Evolutionary conservation across 2,888 invertebrate genomes (phyloP).

Genomic region (Eustalomyia histrio): DNA sequence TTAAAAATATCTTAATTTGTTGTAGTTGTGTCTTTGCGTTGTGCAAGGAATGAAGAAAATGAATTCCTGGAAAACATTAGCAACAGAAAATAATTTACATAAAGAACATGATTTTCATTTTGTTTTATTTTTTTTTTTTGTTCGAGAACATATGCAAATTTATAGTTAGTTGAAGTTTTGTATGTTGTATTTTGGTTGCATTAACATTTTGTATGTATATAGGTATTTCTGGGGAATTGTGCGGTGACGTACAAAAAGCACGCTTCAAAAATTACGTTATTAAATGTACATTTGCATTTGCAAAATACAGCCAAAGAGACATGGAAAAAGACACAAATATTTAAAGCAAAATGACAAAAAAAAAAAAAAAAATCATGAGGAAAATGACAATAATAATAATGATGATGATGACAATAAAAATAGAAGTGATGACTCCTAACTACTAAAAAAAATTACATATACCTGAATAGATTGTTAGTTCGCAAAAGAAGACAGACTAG

Average conservation of each 20-base stretch:
- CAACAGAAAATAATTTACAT: constrained; percentile 64
- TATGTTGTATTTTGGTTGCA: constrained; percentile 19
- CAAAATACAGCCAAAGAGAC: no score
- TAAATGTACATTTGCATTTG: constrained; percentile 69
- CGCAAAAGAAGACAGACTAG: no score
- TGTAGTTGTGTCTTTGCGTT: not conserved
- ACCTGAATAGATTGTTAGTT: no score
- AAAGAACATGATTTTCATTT: constrained; percentile 29
- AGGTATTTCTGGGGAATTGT: not conserved
- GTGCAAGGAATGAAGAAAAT: constrained; percentile 49
- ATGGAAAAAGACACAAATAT: no score
- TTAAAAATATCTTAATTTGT: not conserved
- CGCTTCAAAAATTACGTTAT: constrained; percentile 75
- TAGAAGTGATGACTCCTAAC: no score
- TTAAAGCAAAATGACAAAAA: no score
- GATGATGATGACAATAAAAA: no score
- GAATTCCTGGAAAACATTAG: constrained; percentile 72
- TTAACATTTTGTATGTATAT: constrained; percentile 12
- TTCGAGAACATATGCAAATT: constrained; percentile 43
- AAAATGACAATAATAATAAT: no score
- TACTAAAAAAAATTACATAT: no score
- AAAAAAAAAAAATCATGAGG: no score
- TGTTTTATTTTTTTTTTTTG: not conserved
- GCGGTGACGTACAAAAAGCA: constrained; percentile 66
- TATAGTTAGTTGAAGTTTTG: not conserved